Evolutionary conservation across 2,888 invertebrate genomes (phyloP).

Genomic region (Merodon equestris): DNA sequence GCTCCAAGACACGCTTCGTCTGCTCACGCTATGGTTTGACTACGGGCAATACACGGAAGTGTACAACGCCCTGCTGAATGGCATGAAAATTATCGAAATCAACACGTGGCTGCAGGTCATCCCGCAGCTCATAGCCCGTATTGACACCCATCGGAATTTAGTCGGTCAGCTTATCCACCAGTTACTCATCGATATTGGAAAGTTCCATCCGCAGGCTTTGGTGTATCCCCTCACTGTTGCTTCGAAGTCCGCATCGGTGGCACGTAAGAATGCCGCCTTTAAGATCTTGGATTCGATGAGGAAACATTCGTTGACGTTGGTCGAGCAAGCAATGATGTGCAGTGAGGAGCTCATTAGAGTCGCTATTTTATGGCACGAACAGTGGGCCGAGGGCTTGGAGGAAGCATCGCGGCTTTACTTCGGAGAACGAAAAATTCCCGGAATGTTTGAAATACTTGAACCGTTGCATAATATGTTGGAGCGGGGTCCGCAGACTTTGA

Average conservation of each 20-base stretch:
- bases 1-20: constrained; percentile 96
- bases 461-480: constrained; percentile 97
- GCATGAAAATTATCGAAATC: constrained; percentile 95
- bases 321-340: constrained; percentile 97
- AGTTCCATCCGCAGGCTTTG: constrained; percentile 97
- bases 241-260: constrained; percentile 92
- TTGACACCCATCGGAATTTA: constrained; percentile 93
- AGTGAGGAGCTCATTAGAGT: constrained; percentile 98
- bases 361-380: constrained; percentile 99
- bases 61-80: constrained; percentile 94
- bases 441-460: constrained; percentile 97
- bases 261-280: constrained; percentile 93
- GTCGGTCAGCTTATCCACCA: constrained; percentile 96
- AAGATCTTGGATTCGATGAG: constrained; percentile 97
- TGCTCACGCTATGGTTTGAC: constrained; percentile 98
- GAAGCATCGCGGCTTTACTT: constrained; percentile 97
- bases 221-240: constrained; percentile 99
- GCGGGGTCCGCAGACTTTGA: constrained; percentile 95
- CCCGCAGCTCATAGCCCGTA: constrained; percentile 98
- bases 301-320: constrained; percentile 94
- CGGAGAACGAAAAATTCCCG: constrained; percentile 96
- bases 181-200: constrained; percentile 96
- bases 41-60: constrained; percentile 97
- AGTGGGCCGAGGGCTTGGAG: constrained; percentile 98
- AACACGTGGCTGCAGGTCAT: constrained; percentile 99